These are phyloP conservation scores for Atractosteus spatula DNA, from an alignment of 2,113 vertebrate species.

Conservation along the genomic window DNA sequence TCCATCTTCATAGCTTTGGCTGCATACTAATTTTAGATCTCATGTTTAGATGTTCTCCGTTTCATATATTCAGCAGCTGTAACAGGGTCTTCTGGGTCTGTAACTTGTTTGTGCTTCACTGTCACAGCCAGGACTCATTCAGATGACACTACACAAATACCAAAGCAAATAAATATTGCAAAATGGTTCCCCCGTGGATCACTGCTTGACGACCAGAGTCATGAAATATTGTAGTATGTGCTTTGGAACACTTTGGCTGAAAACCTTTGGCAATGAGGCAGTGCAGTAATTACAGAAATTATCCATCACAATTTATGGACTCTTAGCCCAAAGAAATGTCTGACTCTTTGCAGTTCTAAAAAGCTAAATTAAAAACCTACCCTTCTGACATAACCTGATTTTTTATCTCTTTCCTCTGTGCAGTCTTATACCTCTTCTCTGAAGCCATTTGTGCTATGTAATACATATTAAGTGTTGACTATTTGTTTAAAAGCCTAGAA, in stretches of 20 bases:
- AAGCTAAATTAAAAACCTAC: conserved; percentile 61
- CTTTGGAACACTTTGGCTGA: conserved; percentile 25
- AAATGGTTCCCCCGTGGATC: conserved; percentile 50
- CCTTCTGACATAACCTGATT: conserved; percentile 45
- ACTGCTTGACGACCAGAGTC: conserved; percentile 57
- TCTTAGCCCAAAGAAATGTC: conserved; percentile 37
- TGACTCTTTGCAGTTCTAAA: conserved; percentile 44
- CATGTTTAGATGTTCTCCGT: conserved; percentile 18
- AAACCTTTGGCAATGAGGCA: conserved; percentile 50
- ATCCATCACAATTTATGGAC: conserved; percentile 51
- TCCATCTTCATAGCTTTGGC: conserved; percentile 2
- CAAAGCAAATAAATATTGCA: conserved; percentile 40
- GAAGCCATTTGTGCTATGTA: conserved; percentile 16
- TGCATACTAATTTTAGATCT: conserved; percentile 32
- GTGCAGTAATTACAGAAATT: conserved; percentile 65
- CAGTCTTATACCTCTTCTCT: conserved; percentile 19
- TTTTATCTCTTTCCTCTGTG: conserved; percentile 41
- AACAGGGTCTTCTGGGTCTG: not conserved
- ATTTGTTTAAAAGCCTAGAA: conserved; percentile 45
- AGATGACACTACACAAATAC: conserved; percentile 35
- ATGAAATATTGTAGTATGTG: conserved; percentile 29
- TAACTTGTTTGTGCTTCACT: conserved; percentile 15
- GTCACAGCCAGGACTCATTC: conserved; percentile 41
- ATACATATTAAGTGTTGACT: conserved; percentile 26
- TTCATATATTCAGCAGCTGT: conserved; percentile 2